A percentile compares a stretch with the other conserved stretches of the same genome.
Evolutionary conservation across 2,888 invertebrate genomes (phyloP).

Genomic region (Diaphora mendica): DNA sequence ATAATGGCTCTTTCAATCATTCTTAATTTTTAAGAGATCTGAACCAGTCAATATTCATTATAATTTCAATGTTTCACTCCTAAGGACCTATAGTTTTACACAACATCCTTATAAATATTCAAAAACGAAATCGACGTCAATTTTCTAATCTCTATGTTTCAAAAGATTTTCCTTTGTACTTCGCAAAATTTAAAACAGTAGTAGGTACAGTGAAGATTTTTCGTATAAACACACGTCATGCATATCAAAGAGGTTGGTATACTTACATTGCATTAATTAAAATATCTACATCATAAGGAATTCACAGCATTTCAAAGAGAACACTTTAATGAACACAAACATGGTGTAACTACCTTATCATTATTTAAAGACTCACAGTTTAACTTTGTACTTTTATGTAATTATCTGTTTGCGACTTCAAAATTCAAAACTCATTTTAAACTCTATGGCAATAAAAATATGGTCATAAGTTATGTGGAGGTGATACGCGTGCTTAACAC

Average conservation of each 20-base stretch:
- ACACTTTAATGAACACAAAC: constrained; percentile 37
- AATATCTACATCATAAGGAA: constrained; percentile 1
- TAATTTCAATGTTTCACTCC: too few species aligned
- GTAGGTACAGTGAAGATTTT: background rate
- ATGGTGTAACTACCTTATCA: constrained; percentile 41
- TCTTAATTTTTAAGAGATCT: too few species aligned
- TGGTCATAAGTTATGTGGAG: constrained; percentile 18
- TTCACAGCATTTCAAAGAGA: constrained; percentile 28
- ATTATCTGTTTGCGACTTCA: constrained; percentile 28
- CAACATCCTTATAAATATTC: background rate
- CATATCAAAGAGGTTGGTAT: background rate
- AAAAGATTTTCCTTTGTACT: background rate
- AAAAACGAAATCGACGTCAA: background rate
- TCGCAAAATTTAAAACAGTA: background rate
- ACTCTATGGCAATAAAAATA: constrained; percentile 8
- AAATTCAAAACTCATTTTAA: background rate
- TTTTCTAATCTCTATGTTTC: background rate
- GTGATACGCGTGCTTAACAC: constrained; percentile 37
- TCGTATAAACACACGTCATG: background rate
- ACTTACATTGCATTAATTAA: background rate
- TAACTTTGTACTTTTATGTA: constrained; percentile 36
- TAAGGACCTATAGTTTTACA: too few species aligned
- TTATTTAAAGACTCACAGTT: constrained; percentile 50
- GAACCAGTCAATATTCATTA: too few species aligned
- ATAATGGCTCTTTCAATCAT: too few species aligned